Evolutionary conservation across 92 coral and sea anemone genomes (phyloP).

Genomic region (Bergia sp.): DNA sequence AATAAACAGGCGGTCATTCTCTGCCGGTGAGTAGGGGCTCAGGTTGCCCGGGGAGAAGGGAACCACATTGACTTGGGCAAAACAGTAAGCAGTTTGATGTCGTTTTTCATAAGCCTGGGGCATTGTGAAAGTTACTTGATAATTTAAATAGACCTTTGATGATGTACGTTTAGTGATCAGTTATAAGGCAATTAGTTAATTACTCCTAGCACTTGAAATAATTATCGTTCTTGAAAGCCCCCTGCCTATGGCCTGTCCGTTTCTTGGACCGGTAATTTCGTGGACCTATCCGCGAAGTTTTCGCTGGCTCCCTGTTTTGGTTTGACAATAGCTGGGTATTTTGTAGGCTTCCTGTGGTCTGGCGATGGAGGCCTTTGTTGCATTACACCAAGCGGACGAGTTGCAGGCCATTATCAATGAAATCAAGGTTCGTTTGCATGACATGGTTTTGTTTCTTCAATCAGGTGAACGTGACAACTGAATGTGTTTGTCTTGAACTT

Average conservation of each 20-base stretch:
- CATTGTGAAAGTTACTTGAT: background rate
- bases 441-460: background rate
- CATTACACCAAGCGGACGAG: constrained; percentile 88
- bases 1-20: too few relatives aligned
- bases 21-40: background rate
- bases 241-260: background rate
- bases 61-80: background rate
- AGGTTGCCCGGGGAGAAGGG: background rate
- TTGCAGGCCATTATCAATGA: constrained; percentile 82
- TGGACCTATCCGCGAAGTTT: background rate
- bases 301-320: background rate
- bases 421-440: constrained; percentile 67
- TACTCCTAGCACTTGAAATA: background rate
- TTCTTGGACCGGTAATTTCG: background rate
- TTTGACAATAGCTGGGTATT: constrained; percentile 7
- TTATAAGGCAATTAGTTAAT: background rate
- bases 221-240: background rate
- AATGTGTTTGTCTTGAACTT: background rate
- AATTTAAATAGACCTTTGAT: background rate
- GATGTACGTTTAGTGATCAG: background rate
- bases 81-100: background rate
- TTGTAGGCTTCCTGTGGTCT: constrained; percentile 68
- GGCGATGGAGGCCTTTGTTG: constrained; percentile 87
- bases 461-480: background rate
- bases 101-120: background rate